Percentiles rank a stretch among this genome's conserved stretches.
Evolutionary conservation across 2,113 vertebrate genomes (phyloP).

Genomic region (Nicator chloris): DNA sequence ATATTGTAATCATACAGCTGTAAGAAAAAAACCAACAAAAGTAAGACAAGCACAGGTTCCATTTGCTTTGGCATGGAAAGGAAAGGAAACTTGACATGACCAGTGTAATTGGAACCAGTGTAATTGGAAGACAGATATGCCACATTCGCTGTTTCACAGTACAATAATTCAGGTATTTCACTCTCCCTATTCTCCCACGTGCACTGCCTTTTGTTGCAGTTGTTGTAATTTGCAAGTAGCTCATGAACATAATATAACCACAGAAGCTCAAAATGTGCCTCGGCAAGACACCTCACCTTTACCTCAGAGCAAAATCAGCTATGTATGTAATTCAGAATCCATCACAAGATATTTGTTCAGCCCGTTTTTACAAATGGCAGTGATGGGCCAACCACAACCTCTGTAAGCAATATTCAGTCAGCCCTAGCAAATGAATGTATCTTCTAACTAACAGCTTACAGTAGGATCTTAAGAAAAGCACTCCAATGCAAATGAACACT

Average conservation of each 20-base stretch:
- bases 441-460: neutral
- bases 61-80: neutral
- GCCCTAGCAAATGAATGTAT: neutral
- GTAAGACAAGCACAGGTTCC: neutral
- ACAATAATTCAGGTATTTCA: neutral
- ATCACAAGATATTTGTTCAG: neutral
- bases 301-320: neutral
- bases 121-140: neutral
- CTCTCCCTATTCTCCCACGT: fast-evolving
- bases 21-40: neutral
- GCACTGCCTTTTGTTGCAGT: neutral
- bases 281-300: neutral
- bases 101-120: no score
- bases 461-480: neutral
- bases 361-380: neutral
- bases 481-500: neutral
- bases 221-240: neutral
- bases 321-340: neutral
- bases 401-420: neutral
- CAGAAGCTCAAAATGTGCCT: neutral
- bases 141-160: neutral
- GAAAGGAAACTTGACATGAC: neutral
- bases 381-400: neutral
- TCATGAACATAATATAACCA: neutral
- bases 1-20: neutral